Percentiles rank a stretch among this genome's conserved stretches.
Conservation (phyloP, 1,140 invertebrate species). For the Drosophila orosa region DNA sequence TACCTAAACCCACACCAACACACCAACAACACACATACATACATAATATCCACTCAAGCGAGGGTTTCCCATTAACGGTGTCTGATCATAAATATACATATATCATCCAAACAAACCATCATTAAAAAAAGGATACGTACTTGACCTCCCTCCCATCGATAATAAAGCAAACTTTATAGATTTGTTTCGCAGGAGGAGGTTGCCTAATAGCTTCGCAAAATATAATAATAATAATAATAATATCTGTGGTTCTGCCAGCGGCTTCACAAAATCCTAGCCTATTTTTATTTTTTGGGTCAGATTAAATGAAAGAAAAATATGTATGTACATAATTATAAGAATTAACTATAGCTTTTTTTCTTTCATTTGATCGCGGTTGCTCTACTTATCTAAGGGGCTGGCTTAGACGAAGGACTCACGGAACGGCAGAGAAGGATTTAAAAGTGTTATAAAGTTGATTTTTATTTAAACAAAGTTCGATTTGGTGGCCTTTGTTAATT, state of each 20-base stretch:
- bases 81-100: constrained; percentile 53
- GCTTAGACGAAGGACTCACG: constrained; percentile 23
- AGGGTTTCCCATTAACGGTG: constrained; percentile 56
- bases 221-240: constrained; percentile 30
- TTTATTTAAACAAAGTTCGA: neutral
- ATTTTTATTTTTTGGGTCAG: neutral
- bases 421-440: constrained; percentile 25
- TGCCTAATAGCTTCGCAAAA: constrained; percentile 47
- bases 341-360: neutral
- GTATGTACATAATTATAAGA: neutral
- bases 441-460: neutral
- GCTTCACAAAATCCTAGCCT: constrained; percentile 30
- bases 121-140: neutral
- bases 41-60: constrained; percentile 12
- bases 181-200: constrained; percentile 19
- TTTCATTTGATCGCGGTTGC: constrained; percentile 7
- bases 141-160: constrained; percentile 7
- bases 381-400: constrained; percentile 10
- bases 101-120: constrained; percentile 34
- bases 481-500: neutral
- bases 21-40: constrained; percentile 18
- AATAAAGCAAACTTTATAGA: constrained; percentile 34
- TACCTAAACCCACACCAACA: constrained; percentile 46
- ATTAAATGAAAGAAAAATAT: constrained; percentile 4
- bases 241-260: constrained; percentile 9